Percentiles rank a stretch among this genome's conserved stretches.
Evolutionary conservation across 1,140 invertebrate species (phyloP).

Genomic region (Danaus plexippus): DNA sequence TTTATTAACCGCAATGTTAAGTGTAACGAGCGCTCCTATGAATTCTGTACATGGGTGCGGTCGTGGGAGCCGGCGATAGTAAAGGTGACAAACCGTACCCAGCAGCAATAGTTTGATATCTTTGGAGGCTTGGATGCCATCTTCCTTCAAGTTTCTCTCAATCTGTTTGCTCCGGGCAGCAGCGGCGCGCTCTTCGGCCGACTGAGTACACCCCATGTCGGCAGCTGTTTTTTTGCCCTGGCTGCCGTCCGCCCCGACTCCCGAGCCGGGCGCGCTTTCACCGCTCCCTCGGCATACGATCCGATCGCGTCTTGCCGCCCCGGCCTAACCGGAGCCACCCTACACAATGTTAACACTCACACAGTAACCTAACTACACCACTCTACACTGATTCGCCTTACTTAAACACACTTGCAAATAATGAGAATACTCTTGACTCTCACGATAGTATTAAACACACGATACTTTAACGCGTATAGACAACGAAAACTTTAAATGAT

Average conservation of each 20-base stretch:
- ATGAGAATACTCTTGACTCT: slow-evolving; percentile 30
- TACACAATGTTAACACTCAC: slow-evolving; percentile 59
- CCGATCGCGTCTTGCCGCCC: slow-evolving; percentile 57
- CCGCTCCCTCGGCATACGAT: slow-evolving; percentile 68
- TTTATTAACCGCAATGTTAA: slow-evolving; percentile 15
- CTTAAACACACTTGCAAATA: slow-evolving; percentile 21
- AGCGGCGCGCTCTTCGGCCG: slow-evolving; percentile 96
- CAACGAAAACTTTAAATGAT: slow-evolving; percentile 65
- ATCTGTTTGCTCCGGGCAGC: slow-evolving; percentile 96
- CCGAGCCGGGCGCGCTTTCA: slow-evolving; percentile 66
- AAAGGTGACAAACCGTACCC: slow-evolving; percentile 77
- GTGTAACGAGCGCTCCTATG: slow-evolving; percentile 9
- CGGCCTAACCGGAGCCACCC: slow-evolving; percentile 62
- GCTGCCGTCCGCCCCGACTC: slow-evolving; percentile 59
- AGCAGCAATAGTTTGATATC: slow-evolving; percentile 98
- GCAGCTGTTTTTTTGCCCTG: slow-evolving; percentile 55
- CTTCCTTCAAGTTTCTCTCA: slow-evolving; percentile 98
- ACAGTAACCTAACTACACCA: slow-evolving; percentile 65
- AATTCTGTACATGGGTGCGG: slow-evolving; percentile 53
- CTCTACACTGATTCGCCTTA: slow-evolving; percentile 42
- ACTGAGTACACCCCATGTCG: slow-evolving; percentile 98
- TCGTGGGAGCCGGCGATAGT: slow-evolving; percentile 25
- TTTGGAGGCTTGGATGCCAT: slow-evolving; percentile 97
- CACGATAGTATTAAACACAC: slow-evolving; percentile 39
- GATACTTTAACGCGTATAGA: slow-evolving; percentile 49